Base-by-base conservation (phyloP, 2,888 invertebrate species). In the Luperina nickerlii region DNA sequence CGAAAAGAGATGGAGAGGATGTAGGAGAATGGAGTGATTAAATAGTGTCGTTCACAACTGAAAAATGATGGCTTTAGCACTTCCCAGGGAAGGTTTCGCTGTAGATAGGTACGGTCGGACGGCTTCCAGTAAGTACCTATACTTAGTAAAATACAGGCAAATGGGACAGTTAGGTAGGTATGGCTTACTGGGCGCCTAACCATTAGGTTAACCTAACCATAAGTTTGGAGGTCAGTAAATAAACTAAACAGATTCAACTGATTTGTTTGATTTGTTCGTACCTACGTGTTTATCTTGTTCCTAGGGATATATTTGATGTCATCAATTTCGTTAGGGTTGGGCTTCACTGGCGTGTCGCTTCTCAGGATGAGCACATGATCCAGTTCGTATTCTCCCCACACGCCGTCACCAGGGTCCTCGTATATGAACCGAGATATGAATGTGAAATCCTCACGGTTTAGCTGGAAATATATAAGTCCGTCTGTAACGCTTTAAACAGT, bases 341-440 rank as follows among this genome's bases (percentile, higher is more conserved):
- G 98, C 51, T 98, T 97, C 0, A 98, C 90, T 6, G 97, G 96
- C 0, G 98, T 97, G 92, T 99, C 98, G 89, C 98, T 98, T 91
- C 98, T 97, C 15, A 98, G 93, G 91, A 99, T 98, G 8, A 99
- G 94, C 78, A 99, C 98, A 94, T 99, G 99, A 94, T 99, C 99
- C 83, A 99, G 98, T 95, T 99, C 99, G 92, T 99, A 98, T 95
- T 99, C 99, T 2, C 99, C 99, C 99, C 99, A 99, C 69, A 94
- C 94, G 0, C 97, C 97, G 90, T 98, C 97, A 0, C 98, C 98
- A 1, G 91, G 89, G 86, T 98, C 98, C 84, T 97, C 97, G 94
- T 99, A 99, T 90, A 98, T 97, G 83, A 99, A 98, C 86, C 99
- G 97, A 0, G 99, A 98, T 67, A 99, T 91, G 90, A 98, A 98